A percentile compares a stretch with the other conserved stretches of the same genome.
Evolutionary conservation across 1,140 invertebrate species (phyloP).

Genomic region (Paramacrobiotus metropolitanus): DNA sequence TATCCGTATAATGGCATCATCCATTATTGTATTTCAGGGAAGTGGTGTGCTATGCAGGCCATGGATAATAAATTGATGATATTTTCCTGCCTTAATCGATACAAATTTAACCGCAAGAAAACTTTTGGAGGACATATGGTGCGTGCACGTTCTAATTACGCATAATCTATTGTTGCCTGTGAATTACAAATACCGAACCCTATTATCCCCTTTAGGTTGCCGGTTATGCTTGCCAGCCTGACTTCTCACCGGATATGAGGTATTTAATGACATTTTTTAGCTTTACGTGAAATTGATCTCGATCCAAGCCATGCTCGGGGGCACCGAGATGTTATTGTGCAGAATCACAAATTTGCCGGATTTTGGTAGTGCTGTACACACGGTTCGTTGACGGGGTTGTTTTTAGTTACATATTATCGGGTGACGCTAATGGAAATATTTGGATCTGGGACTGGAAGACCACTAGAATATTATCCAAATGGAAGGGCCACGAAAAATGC

Average conservation of each 20-base stretch:
- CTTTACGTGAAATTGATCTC: constrained; percentile 1
- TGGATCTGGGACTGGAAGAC: constrained; percentile 99
- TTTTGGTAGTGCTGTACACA: too few species aligned
- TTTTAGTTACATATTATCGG: constrained; percentile 78
- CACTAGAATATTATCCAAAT: constrained; percentile 87
- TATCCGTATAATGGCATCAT: neutral
- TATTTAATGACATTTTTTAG: constrained; percentile 6
- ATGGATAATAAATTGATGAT: constrained; percentile 99
- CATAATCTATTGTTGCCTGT: too few species aligned
- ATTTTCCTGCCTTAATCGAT: constrained; percentile 84
- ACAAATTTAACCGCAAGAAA: constrained; percentile 93
- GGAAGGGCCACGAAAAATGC: constrained; percentile 95
- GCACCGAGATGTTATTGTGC: too few species aligned
- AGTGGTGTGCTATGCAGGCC: constrained; percentile 95
- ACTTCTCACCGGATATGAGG: constrained; percentile 98
- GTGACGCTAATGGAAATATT: constrained; percentile 97
- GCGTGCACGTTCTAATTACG: constrained; percentile 20
- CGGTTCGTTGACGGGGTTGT: too few species aligned
- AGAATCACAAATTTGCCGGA: too few species aligned
- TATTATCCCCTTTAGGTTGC: constrained; percentile 27
- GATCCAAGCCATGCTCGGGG: neutral
- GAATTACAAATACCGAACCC: neutral
- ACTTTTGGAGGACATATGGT: constrained; percentile 97
- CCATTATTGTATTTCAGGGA: constrained; percentile 25
- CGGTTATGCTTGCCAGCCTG: constrained; percentile 86